Conservation (phyloP, 2,113 vertebrate genomes). For the Chloroceryle aenea region DNA sequence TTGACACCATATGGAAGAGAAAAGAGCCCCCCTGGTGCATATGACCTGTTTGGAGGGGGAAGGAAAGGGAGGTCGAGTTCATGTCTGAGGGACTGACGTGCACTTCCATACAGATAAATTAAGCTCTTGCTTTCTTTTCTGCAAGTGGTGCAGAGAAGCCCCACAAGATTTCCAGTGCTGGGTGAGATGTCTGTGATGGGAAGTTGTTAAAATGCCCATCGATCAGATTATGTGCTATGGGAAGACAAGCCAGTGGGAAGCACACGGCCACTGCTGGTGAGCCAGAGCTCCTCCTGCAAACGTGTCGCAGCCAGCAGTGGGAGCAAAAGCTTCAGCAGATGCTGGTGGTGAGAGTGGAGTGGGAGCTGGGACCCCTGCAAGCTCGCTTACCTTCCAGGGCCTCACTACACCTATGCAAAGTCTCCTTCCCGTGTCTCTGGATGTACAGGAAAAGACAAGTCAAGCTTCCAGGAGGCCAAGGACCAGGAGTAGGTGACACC, state of each 20-base stretch:
- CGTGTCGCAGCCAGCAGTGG: accelerated
- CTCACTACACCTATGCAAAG: background rate
- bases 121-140: background rate
- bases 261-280: accelerated
- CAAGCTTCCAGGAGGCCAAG: background rate
- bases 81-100: accelerated
- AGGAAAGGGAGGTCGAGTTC: background rate
- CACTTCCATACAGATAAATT: accelerated
- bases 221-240: accelerated
- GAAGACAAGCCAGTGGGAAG: background rate
- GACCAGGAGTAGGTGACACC: background rate
- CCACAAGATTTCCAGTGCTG: background rate
- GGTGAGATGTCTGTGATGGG: accelerated
- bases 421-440: background rate
- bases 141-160: accelerated
- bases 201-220: background rate
- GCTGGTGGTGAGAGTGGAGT: background rate
- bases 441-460: background rate
- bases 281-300: background rate
- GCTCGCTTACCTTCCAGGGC: background rate
- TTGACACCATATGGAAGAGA: conserved; percentile 82
- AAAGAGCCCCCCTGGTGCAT: background rate
- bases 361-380: background rate
- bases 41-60: background rate
- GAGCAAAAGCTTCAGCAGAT: background rate